phyloP scores from a whole-genome alignment of 2,113 vertebrate genomes.

The Alexandromys fortis region DNA sequence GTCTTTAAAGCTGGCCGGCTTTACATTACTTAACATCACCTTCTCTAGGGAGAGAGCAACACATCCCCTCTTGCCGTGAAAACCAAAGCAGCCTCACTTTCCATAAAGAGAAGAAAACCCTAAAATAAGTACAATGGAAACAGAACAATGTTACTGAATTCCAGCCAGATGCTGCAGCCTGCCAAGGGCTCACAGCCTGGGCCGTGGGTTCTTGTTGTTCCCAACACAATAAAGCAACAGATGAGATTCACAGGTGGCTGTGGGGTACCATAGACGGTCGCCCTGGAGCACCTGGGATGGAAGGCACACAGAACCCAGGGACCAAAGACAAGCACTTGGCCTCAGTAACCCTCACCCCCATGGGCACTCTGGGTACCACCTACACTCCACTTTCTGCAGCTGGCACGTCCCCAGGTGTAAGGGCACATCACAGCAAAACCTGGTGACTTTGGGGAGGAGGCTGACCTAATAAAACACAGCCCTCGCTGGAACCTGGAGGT shows the following conservation, averaged over 20 bases:
- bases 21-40: not conserved
- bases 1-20: not conserved
- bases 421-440: not conserved
- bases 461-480: not conserved
- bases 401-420: rapidly evolving
- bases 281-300: too few relatives aligned
- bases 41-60: not conserved
- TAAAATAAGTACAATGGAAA: constrained; percentile 3
- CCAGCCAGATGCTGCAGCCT: not conserved
- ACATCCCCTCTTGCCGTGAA: not conserved
- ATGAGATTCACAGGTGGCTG: not conserved
- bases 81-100: not conserved
- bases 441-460: not conserved
- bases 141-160: not conserved
- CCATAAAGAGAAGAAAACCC: not conserved
- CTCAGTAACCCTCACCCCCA: rapidly evolving
- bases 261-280: not conserved
- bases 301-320: not conserved
- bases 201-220: rapidly evolving
- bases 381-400: not conserved
- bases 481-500: not conserved
- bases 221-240: not conserved
- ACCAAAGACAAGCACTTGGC: not conserved
- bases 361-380: not conserved
- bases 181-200: not conserved